phyloP scores from a whole-genome alignment of 1,140 invertebrate genomes.

The Adoxophyes honmai region DNA sequence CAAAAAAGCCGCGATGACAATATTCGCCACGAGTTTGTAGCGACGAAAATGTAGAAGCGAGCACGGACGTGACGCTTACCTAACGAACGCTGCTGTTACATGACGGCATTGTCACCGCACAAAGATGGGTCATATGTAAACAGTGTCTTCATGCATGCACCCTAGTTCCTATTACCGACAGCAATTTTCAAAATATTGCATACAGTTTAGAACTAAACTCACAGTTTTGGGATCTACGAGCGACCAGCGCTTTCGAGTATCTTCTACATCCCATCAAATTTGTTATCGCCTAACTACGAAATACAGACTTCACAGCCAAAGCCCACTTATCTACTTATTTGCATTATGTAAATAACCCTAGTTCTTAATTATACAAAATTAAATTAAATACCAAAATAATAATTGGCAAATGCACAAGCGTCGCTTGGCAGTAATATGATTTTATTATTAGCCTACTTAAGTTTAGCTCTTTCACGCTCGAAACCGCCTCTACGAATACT shows the following conservation, averaged over 20 bases:
- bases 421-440: slow-evolving; percentile 11
- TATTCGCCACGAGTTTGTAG: too few relatives aligned
- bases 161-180: too few relatives aligned
- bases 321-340: background rate
- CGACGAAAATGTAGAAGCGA: too few relatives aligned
- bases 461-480: background rate
- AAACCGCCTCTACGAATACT: background rate
- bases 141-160: too few relatives aligned
- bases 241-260: slow-evolving; percentile 52
- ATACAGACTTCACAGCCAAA: slow-evolving; percentile 53
- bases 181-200: background rate
- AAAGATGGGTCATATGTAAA: too few relatives aligned
- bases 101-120: too few relatives aligned
- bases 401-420: slow-evolving; percentile 12
- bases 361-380: background rate
- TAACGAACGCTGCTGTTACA: too few relatives aligned
- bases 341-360: slow-evolving; percentile 3
- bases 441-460: slow-evolving; percentile 11
- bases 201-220: slow-evolving; percentile 23
- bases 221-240: slow-evolving; percentile 30
- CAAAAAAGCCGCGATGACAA: background rate
- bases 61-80: too few relatives aligned
- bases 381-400: slow-evolving; percentile 7
- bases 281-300: slow-evolving; percentile 29
- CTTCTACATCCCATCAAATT: slow-evolving; percentile 26